These are phyloP conservation scores for Bombus impatiens DNA, from an alignment of 1,140 invertebrate genomes.

Conservation along the genomic window DNA sequence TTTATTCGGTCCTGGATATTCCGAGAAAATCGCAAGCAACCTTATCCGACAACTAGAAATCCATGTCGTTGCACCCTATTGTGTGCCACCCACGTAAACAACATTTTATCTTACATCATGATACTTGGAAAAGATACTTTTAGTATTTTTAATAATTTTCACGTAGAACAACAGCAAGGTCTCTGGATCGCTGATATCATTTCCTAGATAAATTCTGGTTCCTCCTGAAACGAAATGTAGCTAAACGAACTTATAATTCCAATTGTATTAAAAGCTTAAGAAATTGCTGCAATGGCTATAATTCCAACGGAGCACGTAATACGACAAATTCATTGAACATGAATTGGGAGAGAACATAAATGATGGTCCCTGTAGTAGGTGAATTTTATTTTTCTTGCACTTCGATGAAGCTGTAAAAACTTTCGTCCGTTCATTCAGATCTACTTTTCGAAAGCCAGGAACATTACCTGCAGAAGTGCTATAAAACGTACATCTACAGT, in stretches of 20 bases:
- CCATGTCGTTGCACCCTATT: too few species aligned
- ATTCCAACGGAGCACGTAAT: background rate
- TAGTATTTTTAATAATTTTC: background rate
- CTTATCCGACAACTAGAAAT: too few species aligned
- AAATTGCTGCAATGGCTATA: too few species aligned
- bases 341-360: conserved; percentile 17
- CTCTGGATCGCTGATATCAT: too few species aligned
- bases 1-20: background rate
- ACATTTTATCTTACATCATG: too few species aligned
- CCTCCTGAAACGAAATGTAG: too few species aligned
- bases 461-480: conserved; percentile 37
- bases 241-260: background rate
- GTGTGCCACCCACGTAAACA: too few species aligned
- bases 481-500: conserved; percentile 49
- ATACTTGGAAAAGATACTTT: too few species aligned
- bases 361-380: background rate
- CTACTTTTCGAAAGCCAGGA: conserved; percentile 44
- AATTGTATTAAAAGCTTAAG: conserved; percentile 6
- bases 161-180: background rate
- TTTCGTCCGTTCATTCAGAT: conserved; percentile 21
- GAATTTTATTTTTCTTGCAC: conserved; percentile 53
- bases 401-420: conserved; percentile 48
- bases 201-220: background rate
- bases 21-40: conserved; percentile 4
- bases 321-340: background rate